Evolutionary conservation across 2,797 vertebrate species (phyloP).

Genomic region (Arremon aurantiirostris): DNA sequence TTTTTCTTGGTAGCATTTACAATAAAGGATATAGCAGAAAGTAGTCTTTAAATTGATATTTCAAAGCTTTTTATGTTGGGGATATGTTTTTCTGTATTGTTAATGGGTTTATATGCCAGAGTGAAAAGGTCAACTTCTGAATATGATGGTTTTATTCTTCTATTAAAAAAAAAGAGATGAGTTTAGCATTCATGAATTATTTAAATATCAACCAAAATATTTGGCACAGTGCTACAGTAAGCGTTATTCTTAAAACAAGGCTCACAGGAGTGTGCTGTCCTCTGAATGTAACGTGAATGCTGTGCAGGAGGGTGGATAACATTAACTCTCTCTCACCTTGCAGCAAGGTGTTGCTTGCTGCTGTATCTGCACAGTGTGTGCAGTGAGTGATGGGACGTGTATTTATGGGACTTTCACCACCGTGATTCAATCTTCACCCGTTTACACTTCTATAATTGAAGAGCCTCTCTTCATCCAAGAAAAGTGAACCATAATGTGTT

Average conservation of each 20-base stretch:
- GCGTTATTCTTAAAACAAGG: conserved; percentile 24
- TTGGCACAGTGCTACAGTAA: not conserved
- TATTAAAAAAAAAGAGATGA: conserved; percentile 50
- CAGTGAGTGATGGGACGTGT: not conserved
- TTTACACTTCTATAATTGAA: conserved; percentile 60
- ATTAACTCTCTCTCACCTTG: not conserved
- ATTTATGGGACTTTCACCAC: not conserved
- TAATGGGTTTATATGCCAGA: conserved; percentile 71
- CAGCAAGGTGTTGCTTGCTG: not conserved
- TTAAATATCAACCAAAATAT: conserved; percentile 61
- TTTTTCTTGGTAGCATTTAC: conserved; percentile 79
- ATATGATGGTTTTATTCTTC: conserved; percentile 71
- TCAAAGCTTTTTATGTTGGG: conserved; percentile 70
- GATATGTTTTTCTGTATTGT: conserved; percentile 67
- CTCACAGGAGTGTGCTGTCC: not conserved
- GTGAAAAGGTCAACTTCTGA: conserved; percentile 74
- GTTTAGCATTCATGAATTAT: conserved; percentile 67
- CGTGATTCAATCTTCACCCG: not conserved
- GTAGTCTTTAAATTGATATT: conserved; percentile 75
- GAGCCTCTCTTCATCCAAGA: conserved; percentile 34
- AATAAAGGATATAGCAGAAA: conserved; percentile 74
- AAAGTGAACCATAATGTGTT: conserved; percentile 29
- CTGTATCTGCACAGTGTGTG: not conserved
- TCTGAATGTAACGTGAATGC: not conserved
- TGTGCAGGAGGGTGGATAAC: not conserved